Evolutionary conservation across 2,888 invertebrate genomes (phyloP), one percentile per base, ranked within the genome.

Genomic region (Atethmia centrago): DNA sequence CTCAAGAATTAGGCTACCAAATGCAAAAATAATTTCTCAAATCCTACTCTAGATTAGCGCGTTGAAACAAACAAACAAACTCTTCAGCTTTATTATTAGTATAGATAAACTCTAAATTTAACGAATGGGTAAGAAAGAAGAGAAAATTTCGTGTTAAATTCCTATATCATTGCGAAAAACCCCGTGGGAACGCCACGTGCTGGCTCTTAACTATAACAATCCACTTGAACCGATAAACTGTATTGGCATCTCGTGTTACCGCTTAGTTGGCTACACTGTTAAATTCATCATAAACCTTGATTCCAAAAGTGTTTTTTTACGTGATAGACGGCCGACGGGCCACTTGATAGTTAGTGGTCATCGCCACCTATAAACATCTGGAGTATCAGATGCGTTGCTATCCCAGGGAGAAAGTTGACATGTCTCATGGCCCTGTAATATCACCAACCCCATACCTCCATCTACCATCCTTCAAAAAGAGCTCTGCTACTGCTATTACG

Each of bases 161-260:
- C 25, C 53, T 25, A 53, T 8, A n/a, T 14, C 40, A 69, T 12
- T 19, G 7, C n/a, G 19, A 69, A 28, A 40, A 62, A 10, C 14
- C 10, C 9, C 64, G 47, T 66, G 65, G 28, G 49, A 61, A 61
- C 10, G 3, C 12, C 61, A 62, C 31, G 40, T 62, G 74, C 0
- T 19, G 7, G 36, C 45, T 64, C 10, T 61, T 53, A 36, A 59
- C 21, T 53, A 21, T 19, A 40, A 42, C 31, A 65, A 66, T 67
- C 42, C 28, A 67, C n/a, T 70, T 53, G 42, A 66, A 53, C 12
- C n/a, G n/a, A 73, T 70, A 51, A 25, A 71, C 16, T 45, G 58
- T 53, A 64, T 59, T 36, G 72, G 16, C 28, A 36, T 53, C 45
- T 62, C 28, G 49, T 63, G 28, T 56, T 31, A 45, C 31, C 19